phyloP scores from a whole-genome alignment of 2,797 vertebrate species.

The Hydrolagus colliei region DNA sequence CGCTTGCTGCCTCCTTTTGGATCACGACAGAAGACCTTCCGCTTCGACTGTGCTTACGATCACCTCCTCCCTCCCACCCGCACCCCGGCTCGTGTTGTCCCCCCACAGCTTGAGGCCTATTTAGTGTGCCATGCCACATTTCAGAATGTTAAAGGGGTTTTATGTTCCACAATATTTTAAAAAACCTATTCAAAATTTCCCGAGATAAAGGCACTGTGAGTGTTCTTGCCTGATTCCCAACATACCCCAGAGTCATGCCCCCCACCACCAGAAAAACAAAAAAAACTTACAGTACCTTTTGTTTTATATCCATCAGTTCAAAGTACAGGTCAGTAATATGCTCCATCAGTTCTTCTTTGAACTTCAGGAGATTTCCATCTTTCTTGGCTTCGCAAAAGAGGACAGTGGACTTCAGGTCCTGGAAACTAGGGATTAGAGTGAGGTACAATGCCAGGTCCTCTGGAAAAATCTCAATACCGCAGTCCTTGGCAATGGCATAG shows the following conservation, averaged over 20 bases:
- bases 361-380: conserved; percentile 42
- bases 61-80: not conserved
- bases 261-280: not conserved
- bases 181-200: too few relatives aligned
- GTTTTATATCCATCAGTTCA: conserved; percentile 48
- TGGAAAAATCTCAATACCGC: conserved; percentile 42
- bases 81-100: not conserved
- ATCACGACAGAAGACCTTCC: too few relatives aligned
- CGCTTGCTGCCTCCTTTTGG: too few relatives aligned
- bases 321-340: conserved; percentile 41
- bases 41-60: too few relatives aligned
- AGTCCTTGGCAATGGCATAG: conserved; percentile 43
- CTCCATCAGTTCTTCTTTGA: conserved; percentile 46
- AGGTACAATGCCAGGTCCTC: conserved; percentile 48
- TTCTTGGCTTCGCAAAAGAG: conserved; percentile 43
- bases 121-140: too few relatives aligned
- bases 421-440: conserved; percentile 44
- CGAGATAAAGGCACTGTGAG: too few relatives aligned
- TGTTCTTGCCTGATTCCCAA: too few relatives aligned
- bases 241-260: too few relatives aligned
- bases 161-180: too few relatives aligned
- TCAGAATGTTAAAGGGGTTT: too few relatives aligned
- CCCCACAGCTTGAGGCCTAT: too few relatives aligned
- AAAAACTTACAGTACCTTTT: conserved; percentile 46
- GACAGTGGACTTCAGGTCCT: conserved; percentile 46